Conservation (phyloP, 2,113 vertebrate species). For the Eulemur macaco region DNA sequence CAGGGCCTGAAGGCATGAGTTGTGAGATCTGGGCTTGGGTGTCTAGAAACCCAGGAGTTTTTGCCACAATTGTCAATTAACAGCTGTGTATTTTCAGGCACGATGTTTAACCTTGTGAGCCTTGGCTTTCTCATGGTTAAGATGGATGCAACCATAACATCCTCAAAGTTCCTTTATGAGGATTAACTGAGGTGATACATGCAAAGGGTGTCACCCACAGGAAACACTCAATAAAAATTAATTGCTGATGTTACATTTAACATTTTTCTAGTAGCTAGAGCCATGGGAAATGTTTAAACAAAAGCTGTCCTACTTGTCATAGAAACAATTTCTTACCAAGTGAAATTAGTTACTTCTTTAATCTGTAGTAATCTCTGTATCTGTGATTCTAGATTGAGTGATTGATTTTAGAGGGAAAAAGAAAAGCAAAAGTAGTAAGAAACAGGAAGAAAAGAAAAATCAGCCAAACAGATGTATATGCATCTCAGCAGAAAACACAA, state of each 20-base stretch:
- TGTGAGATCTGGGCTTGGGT: neutral
- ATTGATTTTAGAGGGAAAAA: neutral
- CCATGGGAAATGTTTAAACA: neutral
- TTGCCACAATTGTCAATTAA: neutral
- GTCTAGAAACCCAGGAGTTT: neutral
- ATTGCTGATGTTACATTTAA: neutral
- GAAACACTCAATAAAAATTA: neutral
- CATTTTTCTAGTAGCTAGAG: neutral
- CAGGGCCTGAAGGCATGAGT: neutral
- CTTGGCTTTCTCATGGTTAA: neutral
- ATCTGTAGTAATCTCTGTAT: neutral
- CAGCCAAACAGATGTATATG: no score
- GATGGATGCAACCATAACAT: neutral
- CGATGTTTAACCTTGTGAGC: neutral
- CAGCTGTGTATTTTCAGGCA: neutral
- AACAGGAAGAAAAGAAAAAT: neutral
- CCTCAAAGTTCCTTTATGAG: neutral
- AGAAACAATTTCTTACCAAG: neutral
- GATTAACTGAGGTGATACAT: neutral
- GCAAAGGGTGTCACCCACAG: neutral
- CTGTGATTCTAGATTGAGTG: neutral
- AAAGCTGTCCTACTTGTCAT: neutral
- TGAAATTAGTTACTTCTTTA: neutral
- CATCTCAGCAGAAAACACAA: neutral
- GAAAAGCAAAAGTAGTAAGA: neutral